These are phyloP conservation scores for Flabesymbios commensalis DNA, from an alignment of 2,888 invertebrate species.

Conservation along the genomic window DNA sequence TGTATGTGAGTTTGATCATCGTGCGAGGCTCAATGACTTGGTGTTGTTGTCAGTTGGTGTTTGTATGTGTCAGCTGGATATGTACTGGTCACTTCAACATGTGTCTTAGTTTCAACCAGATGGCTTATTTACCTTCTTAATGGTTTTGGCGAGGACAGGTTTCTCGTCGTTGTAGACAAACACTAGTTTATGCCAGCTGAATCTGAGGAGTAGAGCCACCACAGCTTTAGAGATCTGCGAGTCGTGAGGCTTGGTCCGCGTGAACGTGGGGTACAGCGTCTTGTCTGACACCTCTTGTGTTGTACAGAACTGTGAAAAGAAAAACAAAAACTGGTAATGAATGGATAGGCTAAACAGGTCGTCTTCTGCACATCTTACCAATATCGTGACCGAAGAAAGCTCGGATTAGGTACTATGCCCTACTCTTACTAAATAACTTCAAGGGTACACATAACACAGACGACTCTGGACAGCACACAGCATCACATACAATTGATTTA, in stretches of 20 bases:
- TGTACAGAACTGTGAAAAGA: slow-evolving; percentile 79
- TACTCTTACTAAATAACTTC: too few species aligned
- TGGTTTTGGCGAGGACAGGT: slow-evolving; percentile 79
- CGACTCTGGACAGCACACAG: too few species aligned
- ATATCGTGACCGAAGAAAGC: too few species aligned
- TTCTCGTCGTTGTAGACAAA: slow-evolving; percentile 76
- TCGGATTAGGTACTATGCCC: too few species aligned
- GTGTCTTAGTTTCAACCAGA: not conserved
- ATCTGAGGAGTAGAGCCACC: slow-evolving; percentile 79
- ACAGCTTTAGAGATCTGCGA: slow-evolving; percentile 92
- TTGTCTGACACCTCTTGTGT: slow-evolving; percentile 88
- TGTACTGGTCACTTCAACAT: not conserved
- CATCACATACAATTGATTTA: too few species aligned
- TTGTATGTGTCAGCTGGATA: not conserved
- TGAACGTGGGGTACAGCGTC: slow-evolving; percentile 85
- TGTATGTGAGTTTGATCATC: too few species aligned
- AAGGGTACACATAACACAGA: too few species aligned
- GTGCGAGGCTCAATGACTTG: too few species aligned
- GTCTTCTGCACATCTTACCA: too few species aligned
- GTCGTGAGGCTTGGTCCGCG: slow-evolving; percentile 87
- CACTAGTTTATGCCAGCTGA: slow-evolving; percentile 88
- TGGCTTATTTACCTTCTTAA: slow-evolving; percentile 63
- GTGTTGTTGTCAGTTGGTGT: too few species aligned
- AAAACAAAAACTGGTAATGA: too few species aligned
- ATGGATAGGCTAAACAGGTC: too few species aligned